Evolutionary conservation across 2,888 invertebrate species (phyloP).

Genomic region (Ectemnius lituratus): DNA sequence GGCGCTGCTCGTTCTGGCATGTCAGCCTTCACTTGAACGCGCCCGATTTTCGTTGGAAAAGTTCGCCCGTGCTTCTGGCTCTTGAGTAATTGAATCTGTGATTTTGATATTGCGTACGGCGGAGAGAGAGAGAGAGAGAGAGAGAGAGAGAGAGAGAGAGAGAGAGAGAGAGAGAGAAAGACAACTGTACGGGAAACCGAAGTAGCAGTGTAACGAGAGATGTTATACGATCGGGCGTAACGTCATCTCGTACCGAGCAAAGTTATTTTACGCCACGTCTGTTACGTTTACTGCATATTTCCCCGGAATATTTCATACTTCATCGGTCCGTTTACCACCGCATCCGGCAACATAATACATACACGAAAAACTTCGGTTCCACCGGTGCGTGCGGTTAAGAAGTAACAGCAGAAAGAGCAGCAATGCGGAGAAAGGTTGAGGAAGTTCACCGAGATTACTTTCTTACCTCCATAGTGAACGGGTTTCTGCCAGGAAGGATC

Average conservation of each 20-base stretch:
- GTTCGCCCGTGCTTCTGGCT: conserved; percentile 1
- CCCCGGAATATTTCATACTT: conserved; percentile 6
- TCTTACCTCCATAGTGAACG: conserved; percentile 61
- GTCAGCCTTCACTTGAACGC: conserved; percentile 1
- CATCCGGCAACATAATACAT: conserved; percentile 1
- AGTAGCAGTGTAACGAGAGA: conserved; percentile 28
- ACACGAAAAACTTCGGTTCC: conserved; percentile 21
- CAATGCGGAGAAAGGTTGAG: conserved; percentile 5
- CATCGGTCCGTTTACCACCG: not conserved
- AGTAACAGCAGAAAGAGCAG: not conserved
- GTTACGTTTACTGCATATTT: conserved; percentile 24
- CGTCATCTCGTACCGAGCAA: conserved; percentile 8
- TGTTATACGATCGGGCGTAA: conserved; percentile 31
- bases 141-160: no score
- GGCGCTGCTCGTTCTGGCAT: not conserved
- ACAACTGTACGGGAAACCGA: conserved; percentile 8
- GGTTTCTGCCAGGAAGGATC: conserved; percentile 2
- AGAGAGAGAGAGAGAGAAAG: no score
- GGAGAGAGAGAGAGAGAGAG: no score
- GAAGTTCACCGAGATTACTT: not conserved
- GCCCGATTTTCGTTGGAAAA: not conserved
- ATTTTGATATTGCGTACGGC: conserved; percentile 1
- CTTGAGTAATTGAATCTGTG: conserved; percentile 24
- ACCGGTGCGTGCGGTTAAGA: not conserved
- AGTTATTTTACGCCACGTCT: conserved; percentile 25